Evolutionary conservation across 1,140 invertebrate genomes (phyloP).

Genomic region (Caenorhabditis briggsae): DNA sequence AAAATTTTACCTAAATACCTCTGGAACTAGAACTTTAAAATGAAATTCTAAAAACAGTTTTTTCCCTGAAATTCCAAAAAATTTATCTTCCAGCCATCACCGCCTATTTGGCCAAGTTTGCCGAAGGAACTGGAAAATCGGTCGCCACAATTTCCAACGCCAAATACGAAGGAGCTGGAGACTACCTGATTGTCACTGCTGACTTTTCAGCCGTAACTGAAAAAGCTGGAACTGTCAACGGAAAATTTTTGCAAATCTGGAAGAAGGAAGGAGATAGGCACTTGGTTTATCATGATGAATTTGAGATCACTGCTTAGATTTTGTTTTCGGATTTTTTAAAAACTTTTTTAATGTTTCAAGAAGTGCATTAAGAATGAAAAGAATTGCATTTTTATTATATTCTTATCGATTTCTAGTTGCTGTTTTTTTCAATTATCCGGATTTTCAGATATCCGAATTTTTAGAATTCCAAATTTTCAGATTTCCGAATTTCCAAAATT

Average conservation of each 20-base stretch:
- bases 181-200: constrained; percentile 32
- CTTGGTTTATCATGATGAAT: constrained; percentile 1
- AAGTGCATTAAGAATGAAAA: too few relatives aligned
- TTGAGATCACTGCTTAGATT: constrained; percentile 6
- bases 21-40: too few relatives aligned
- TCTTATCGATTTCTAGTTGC: too few relatives aligned
- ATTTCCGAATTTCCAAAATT: too few relatives aligned
- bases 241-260: not conserved
- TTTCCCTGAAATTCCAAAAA: too few relatives aligned
- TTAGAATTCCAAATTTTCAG: too few relatives aligned
- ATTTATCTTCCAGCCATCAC: constrained; percentile 41
- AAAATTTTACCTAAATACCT: too few relatives aligned
- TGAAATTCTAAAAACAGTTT: too few relatives aligned
- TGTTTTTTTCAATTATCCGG: too few relatives aligned
- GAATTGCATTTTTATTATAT: too few relatives aligned
- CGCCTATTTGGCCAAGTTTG: not conserved
- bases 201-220: constrained; percentile 31
- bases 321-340: not conserved
- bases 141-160: constrained; percentile 6
- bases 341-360: too few relatives aligned
- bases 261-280: constrained; percentile 20
- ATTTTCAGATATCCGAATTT: too few relatives aligned
- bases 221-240: constrained; percentile 10
- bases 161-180: constrained; percentile 45
- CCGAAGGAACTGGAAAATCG: constrained; percentile 24